Evolutionary conservation across 2,113 vertebrate genomes (phyloP).

Genomic region (Panthera leo): DNA sequence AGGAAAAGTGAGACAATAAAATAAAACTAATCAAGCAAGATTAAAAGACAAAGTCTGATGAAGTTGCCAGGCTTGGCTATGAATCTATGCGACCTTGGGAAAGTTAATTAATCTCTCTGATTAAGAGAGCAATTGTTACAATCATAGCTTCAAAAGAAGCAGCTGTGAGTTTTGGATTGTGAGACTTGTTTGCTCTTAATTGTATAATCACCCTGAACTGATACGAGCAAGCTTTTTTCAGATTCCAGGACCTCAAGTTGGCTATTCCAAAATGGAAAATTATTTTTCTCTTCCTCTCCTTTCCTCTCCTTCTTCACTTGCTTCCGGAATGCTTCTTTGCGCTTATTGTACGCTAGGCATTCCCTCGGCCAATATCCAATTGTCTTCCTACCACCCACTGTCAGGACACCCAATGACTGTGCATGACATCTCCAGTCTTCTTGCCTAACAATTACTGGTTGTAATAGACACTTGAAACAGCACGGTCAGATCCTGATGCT

Average conservation of each 20-base stretch:
- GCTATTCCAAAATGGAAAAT: not conserved
- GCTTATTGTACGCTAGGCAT: not conserved
- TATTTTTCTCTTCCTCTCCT: not conserved
- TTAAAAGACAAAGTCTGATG: slow-evolving; percentile 48
- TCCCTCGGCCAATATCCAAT: not conserved
- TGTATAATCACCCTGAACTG: not conserved
- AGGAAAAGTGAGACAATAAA: slow-evolving; percentile 7
- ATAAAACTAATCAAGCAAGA: slow-evolving; percentile 19
- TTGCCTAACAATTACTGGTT: not conserved
- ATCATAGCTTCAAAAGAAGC: slow-evolving; percentile 3
- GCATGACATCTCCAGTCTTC: not conserved
- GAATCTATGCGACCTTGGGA: slow-evolving; percentile 3
- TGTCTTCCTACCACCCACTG: not conserved
- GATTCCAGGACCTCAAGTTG: not conserved
- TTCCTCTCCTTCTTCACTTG: not conserved
- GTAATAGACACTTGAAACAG: not conserved
- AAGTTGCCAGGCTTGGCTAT: not conserved
- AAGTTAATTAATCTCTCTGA: slow-evolving; percentile 44
- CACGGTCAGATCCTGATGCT: not conserved
- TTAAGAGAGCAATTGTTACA: slow-evolving; percentile 29
- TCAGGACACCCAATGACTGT: not conserved
- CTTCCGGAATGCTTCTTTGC: not conserved
- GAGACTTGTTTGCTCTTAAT: slow-evolving; percentile 15
- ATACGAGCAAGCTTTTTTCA: not conserved
- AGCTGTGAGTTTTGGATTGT: not conserved